Conservation (phyloP, 2,888 invertebrate species). For the Hololepta plana region DNA sequence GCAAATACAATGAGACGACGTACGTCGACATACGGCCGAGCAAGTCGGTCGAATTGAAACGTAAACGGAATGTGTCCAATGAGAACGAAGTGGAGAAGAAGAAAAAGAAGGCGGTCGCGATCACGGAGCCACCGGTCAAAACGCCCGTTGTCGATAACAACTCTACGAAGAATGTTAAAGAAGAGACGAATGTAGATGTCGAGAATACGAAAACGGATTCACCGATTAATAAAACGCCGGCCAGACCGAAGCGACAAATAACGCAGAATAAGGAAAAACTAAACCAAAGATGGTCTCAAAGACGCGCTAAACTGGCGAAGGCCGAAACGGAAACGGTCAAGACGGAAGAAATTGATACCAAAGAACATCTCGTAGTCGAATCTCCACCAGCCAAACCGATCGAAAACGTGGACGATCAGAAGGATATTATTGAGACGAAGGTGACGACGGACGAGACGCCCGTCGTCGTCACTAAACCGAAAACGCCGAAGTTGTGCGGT, state of each 20-base stretch:
- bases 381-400: too few relatives aligned
- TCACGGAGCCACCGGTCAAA: too few relatives aligned
- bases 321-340: too few relatives aligned
- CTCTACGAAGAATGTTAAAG: constrained; percentile 7
- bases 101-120: constrained; percentile 15
- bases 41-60: constrained; percentile 15
- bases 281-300: constrained; percentile 2
- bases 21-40: constrained; percentile 28
- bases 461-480: too few relatives aligned
- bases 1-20: constrained; percentile 45
- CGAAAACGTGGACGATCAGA: too few relatives aligned
- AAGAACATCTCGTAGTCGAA: too few relatives aligned
- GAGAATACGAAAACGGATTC: constrained; percentile 4
- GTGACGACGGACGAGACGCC: too few relatives aligned
- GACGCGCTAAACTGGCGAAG: too few relatives aligned
- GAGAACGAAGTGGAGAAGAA: constrained; percentile 19
- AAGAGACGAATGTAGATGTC: constrained; percentile 4
- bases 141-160: too few relatives aligned
- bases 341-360: too few relatives aligned
- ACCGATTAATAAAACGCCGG: too few relatives aligned
- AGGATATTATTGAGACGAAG: too few relatives aligned
- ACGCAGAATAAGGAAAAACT: background rate
- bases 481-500: constrained; percentile 7
- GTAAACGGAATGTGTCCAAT: constrained; percentile 19
- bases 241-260: constrained; percentile 6